phyloP scores from a whole-genome alignment of 2,113 vertebrate species.

The Tachysurus fulvidraco region DNA sequence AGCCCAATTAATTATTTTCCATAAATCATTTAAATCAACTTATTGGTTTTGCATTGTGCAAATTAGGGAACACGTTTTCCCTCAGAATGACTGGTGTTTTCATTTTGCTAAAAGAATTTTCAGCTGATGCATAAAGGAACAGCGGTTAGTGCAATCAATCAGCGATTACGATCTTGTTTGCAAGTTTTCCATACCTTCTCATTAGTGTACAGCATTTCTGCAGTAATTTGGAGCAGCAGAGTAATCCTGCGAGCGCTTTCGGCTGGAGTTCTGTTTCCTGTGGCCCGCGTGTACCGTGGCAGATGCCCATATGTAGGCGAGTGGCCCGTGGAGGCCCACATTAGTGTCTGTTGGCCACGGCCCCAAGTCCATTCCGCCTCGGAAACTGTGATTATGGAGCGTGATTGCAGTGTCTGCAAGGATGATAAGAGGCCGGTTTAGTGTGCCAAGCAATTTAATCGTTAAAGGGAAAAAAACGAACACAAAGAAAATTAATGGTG shows the following conservation, averaged over 20 bases:
- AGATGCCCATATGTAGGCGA: slow-evolving; percentile 72
- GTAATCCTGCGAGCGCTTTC: slow-evolving; percentile 32
- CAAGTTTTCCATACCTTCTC: slow-evolving; percentile 41
- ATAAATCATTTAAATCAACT: slow-evolving; percentile 21
- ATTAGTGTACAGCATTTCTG: slow-evolving; percentile 38
- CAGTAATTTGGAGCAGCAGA: slow-evolving; percentile 18
- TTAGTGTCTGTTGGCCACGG: slow-evolving; percentile 70
- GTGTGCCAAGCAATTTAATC: slow-evolving; percentile 69
- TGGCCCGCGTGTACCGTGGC: slow-evolving; percentile 67
- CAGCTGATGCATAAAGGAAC: slow-evolving; percentile 28
- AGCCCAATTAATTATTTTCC: slow-evolving; percentile 15
- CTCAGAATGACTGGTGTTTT: slow-evolving; percentile 13
- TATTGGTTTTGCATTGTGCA: slow-evolving; percentile 3
- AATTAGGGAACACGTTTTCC: slow-evolving; percentile 17
- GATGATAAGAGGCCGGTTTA: slow-evolving; percentile 69
- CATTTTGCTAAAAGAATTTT: slow-evolving; percentile 23
- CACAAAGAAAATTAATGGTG: slow-evolving; percentile 74
- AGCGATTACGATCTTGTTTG: slow-evolving; percentile 40
- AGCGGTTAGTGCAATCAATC: slow-evolving; percentile 42
- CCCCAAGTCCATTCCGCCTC: slow-evolving; percentile 73
- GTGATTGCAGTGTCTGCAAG: slow-evolving; percentile 75
- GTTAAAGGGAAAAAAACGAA: slow-evolving; percentile 60
- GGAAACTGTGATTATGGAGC: slow-evolving; percentile 77
- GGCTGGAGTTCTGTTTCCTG: slow-evolving; percentile 38
- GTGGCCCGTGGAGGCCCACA: slow-evolving; percentile 69